Evolutionary conservation across 2,113 vertebrate genomes (phyloP).

Genomic region (Cyprinodon tularosa): DNA sequence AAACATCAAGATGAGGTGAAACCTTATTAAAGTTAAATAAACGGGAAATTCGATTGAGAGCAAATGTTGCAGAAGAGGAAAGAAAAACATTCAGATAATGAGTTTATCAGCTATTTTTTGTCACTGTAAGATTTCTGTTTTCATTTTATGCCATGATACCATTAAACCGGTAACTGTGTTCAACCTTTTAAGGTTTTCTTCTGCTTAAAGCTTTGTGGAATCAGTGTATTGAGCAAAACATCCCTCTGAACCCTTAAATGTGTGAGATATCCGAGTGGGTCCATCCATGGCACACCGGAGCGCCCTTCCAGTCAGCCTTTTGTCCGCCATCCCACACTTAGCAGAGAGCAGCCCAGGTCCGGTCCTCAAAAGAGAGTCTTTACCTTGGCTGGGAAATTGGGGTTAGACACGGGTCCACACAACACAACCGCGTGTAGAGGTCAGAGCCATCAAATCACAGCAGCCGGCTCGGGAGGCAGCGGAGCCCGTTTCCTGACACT

Average conservation of each 20-base stretch:
- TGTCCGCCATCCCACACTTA: constrained; percentile 38
- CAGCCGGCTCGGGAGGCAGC: constrained; percentile 33
- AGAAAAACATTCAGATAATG: not conserved
- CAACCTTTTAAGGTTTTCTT: not conserved
- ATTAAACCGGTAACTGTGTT: too few relatives aligned
- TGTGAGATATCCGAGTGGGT: not conserved
- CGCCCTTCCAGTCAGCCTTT: constrained; percentile 27
- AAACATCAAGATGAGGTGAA: constrained; percentile 7
- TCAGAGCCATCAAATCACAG: constrained; percentile 64
- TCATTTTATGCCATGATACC: not conserved
- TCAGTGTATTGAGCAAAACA: not conserved
- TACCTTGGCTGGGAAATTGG: constrained; percentile 43
- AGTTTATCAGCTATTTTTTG: not conserved
- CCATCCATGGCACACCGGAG: not conserved
- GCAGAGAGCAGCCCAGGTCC: constrained; percentile 16
- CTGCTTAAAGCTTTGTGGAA: constrained; percentile 19
- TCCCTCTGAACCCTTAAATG: constrained; percentile 26
- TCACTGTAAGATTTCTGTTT: not conserved
- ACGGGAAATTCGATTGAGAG: not conserved
- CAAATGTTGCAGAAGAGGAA: not conserved
- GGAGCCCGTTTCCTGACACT: constrained; percentile 63
- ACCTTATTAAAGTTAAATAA: constrained; percentile 3
- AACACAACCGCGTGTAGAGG: constrained; percentile 43
- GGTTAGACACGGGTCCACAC: constrained; percentile 43
- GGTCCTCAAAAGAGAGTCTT: constrained; percentile 21